phyloP scores from a whole-genome alignment of 2,797 vertebrate genomes.

The Sebastes itinus region DNA sequence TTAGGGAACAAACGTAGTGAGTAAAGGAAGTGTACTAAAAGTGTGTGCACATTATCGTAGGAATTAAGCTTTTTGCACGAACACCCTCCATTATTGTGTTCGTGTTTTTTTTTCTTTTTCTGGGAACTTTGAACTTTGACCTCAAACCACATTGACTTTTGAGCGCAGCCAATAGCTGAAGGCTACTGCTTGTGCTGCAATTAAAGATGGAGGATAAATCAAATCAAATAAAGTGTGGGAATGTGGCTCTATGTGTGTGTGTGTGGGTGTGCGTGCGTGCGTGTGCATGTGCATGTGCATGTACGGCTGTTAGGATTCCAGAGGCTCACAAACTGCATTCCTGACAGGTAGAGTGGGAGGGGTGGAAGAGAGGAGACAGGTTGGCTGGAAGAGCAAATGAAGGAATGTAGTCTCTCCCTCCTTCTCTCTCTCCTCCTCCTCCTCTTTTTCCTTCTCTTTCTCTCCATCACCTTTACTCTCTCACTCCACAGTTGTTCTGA shows the following conservation, averaged over 20 bases:
- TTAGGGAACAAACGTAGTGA: not conserved
- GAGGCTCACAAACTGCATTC: conserved; percentile 70
- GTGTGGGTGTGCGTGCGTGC: not conserved
- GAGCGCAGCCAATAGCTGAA: not conserved
- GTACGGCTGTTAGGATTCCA: conserved; percentile 53
- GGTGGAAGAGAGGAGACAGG: conserved; percentile 68
- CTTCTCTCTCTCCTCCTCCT: conserved; percentile 17
- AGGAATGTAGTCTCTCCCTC: conserved; percentile 57
- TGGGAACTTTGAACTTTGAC: not conserved
- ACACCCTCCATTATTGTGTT: not conserved
- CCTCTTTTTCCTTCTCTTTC: not conserved
- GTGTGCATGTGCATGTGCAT: not conserved
- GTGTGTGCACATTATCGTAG: not conserved
- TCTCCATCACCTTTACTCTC: conserved; percentile 44
- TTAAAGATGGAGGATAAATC: not conserved
- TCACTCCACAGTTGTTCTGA: conserved; percentile 40
- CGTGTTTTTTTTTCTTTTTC: not conserved
- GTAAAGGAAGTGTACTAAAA: not conserved
- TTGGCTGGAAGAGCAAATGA: conserved; percentile 67
- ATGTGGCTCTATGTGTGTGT: not conserved
- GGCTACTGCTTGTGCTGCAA: not conserved
- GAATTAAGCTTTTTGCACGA: not conserved
- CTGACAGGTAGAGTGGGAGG: conserved; percentile 80
- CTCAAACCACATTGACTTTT: not conserved
- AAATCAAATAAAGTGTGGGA: not conserved